Evolutionary conservation across 2,797 vertebrate species (phyloP).

Genomic region (Danio kyathit): DNA sequence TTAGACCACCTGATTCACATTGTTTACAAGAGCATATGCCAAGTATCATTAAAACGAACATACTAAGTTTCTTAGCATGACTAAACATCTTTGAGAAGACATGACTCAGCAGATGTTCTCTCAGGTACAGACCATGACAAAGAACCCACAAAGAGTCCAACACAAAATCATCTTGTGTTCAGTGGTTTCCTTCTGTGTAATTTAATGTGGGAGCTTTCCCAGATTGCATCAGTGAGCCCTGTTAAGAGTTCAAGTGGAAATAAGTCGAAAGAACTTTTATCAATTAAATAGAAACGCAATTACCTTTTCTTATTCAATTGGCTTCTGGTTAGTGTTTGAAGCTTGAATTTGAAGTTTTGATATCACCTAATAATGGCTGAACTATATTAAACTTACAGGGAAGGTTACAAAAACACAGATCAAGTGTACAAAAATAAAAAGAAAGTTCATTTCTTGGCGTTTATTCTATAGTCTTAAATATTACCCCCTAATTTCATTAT

Average conservation of each 20-base stretch:
- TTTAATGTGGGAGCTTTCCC: conserved; percentile 48
- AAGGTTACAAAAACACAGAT: neutral
- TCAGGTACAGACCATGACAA: conserved; percentile 22
- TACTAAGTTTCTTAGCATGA: too few relatives aligned
- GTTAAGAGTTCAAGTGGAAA: conserved; percentile 16
- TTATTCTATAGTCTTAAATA: neutral
- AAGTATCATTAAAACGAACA: too few relatives aligned
- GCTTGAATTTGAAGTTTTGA: neutral
- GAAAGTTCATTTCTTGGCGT: neutral
- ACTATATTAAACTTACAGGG: neutral
- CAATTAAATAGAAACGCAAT: neutral
- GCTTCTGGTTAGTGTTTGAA: neutral
- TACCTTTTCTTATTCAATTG: neutral
- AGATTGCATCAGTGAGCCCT: conserved; percentile 54
- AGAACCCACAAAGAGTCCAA: conserved; percentile 16
- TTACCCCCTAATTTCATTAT: neutral
- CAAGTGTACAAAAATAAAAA: neutral
- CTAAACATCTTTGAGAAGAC: neutral
- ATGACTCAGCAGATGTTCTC: conserved; percentile 25
- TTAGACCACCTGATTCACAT: too few relatives aligned
- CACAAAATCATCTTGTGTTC: conserved; percentile 20
- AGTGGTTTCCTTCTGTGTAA: conserved; percentile 38
- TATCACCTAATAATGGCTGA: neutral
- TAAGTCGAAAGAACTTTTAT: neutral
- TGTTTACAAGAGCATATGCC: too few relatives aligned